A percentile compares a stretch with the other conserved stretches of the same genome.
Conservation (phyloP, 2,888 invertebrate species). For the Xiphydria camelus region DNA sequence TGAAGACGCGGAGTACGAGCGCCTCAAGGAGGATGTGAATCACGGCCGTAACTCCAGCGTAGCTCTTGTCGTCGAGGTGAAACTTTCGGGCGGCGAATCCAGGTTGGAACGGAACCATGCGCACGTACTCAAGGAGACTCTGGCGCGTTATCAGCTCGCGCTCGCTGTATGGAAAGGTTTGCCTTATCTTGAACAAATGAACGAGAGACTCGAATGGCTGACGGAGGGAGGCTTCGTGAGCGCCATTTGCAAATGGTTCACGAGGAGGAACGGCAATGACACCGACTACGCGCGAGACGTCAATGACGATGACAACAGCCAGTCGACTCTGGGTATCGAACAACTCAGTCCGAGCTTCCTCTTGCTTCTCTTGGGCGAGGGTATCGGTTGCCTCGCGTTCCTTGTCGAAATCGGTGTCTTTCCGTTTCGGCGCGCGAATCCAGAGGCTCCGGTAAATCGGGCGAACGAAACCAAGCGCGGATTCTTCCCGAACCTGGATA, state of each 20-base stretch:
- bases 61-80: slow-evolving; percentile 5
- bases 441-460: no score
- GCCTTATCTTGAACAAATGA: slow-evolving; percentile 12
- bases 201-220: neutral
- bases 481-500: no score
- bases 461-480: no score
- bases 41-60: slow-evolving; percentile 3
- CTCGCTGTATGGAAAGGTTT: slow-evolving; percentile 8
- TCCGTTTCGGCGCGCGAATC: slow-evolving; percentile 14
- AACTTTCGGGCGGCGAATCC: slow-evolving; percentile 1
- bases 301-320: neutral
- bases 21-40: neutral
- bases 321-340: slow-evolving; percentile 16
- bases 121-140: slow-evolving; percentile 3
- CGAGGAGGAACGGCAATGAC: neutral
- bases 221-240: slow-evolving; percentile 6
- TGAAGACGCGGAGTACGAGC: neutral
- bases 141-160: slow-evolving; percentile 4
- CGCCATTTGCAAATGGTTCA: no score
- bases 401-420: slow-evolving; percentile 28
- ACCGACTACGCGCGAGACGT: no score
- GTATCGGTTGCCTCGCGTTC: slow-evolving; percentile 17
- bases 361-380: slow-evolving; percentile 33
- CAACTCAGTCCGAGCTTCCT: slow-evolving; percentile 38
- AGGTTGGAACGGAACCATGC: neutral